These are phyloP conservation scores for Spisula solida DNA, from an alignment of 2,888 invertebrate genomes.

Conservation along the genomic window DNA sequence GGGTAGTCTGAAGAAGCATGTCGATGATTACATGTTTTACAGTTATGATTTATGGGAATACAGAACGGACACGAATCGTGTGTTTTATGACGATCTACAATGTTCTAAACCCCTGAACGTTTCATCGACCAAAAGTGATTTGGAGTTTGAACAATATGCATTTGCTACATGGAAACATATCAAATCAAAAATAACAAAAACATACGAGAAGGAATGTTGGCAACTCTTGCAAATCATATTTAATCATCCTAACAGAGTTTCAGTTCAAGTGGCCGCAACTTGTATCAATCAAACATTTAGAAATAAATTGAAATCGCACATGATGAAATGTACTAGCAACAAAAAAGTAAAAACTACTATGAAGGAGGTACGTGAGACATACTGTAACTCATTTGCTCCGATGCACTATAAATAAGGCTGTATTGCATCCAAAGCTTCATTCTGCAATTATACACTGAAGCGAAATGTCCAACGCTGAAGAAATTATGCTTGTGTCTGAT, in stretches of 20 bases:
- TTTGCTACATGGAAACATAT: slow-evolving; percentile 22
- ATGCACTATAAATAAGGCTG: too few species aligned
- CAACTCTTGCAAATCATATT: slow-evolving; percentile 17
- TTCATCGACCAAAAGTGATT: background rate
- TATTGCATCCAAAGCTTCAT: too few species aligned
- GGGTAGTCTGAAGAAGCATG: background rate
- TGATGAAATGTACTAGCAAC: slow-evolving; percentile 16
- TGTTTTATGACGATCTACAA: background rate
- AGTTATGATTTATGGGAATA: slow-evolving; percentile 6
- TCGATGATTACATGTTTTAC: slow-evolving; percentile 26
- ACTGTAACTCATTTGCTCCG: background rate
- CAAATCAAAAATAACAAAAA: background rate
- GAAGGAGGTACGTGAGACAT: slow-evolving; percentile 23
- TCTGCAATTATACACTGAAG: too few species aligned
- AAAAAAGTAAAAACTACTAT: slow-evolving; percentile 17
- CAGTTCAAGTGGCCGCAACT: slow-evolving; percentile 22
- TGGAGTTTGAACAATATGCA: slow-evolving; percentile 14
- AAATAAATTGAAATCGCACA: slow-evolving; percentile 14
- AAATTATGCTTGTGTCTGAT: too few species aligned
- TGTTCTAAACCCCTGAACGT: background rate
- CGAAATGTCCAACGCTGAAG: too few species aligned
- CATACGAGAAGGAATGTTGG: slow-evolving; percentile 29
- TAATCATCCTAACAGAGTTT: slow-evolving; percentile 21
- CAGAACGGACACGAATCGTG: background rate
- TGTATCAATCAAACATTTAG: slow-evolving; percentile 30